Base-by-base conservation (phyloP, 2,113 vertebrate species). In the Seriola rivoliana region DNA sequence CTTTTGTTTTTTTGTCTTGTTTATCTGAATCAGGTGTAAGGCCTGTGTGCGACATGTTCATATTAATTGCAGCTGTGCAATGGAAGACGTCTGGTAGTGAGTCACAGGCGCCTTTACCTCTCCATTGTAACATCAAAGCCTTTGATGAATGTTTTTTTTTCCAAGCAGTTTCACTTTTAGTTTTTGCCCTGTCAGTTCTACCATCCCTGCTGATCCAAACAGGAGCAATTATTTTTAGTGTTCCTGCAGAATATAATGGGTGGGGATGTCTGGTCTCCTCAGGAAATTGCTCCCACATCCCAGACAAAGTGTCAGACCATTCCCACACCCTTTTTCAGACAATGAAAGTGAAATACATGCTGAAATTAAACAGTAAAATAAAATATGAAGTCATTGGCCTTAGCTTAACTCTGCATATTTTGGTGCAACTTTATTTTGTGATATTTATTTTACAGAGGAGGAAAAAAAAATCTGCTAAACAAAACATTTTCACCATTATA, bases 221-320 rank as follows among this genome's bases (percentile, higher is more conserved):
- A 25, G 58, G 57, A 79, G 38, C 65, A 66, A 72, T 85, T 93
- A 82, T 92, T 93, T 93, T 91, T 88, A 84, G 82, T 74, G 81
- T 84, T 84, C 67, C 84, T 86, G 71, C 88, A 84, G 80, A 92
- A 89, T 78, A 88, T 71, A 76, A 58, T 70, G 92, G 88, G 89
- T 83, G 90, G 90, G 80, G 85, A 88, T 67, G 84, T 90, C 92
- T 91, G 79, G 72, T 71, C 85, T 89, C 75, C 69, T 81, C 81
- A 86, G 93, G 92, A 95, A 95, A 93, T 79, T 80, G 85, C 89
- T 81, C 82, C 76, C 75, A 82, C 85, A 66, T 71, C 82, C 52
- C 71, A 87, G 82, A 86, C 82, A 85, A 78, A 88, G 82, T 80
- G 75, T 78, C 38, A 60, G 62, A 60, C 40, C 16, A 7, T 82